Evolutionary conservation across 2,888 invertebrate genomes (phyloP).

Genomic region (Sclerodermus sp.): DNA sequence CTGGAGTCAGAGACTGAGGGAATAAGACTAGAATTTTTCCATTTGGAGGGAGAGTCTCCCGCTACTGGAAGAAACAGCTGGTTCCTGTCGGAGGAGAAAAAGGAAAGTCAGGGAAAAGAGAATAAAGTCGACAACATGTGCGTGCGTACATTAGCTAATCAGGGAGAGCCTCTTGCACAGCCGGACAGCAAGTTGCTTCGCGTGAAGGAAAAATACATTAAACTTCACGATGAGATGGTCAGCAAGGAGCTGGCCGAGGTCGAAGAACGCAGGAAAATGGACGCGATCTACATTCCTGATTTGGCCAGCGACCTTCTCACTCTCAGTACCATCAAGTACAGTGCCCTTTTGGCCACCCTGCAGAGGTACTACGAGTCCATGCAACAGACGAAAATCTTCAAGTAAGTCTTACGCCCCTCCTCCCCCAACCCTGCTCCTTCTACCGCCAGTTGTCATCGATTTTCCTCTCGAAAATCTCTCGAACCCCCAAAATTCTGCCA

Average conservation of each 20-base stretch:
- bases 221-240: slow-evolving; percentile 41
- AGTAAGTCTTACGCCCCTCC: slow-evolving; percentile 59
- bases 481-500: too few species aligned
- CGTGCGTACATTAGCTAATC: slow-evolving; percentile 33
- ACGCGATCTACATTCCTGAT: slow-evolving; percentile 46
- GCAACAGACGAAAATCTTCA: slow-evolving; percentile 60
- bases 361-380: slow-evolving; percentile 51
- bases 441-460: too few species aligned
- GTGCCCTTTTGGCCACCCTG: slow-evolving; percentile 56
- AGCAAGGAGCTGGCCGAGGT: slow-evolving; percentile 25
- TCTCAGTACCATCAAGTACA: slow-evolving; percentile 60
- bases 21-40: too few species aligned
- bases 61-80: too few species aligned
- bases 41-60: too few species aligned
- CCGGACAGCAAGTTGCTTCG: slow-evolving; percentile 27
- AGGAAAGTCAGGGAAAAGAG: too few species aligned
- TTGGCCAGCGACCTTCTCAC: slow-evolving; percentile 60
- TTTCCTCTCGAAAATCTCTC: too few species aligned
- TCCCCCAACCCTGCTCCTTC: too few species aligned
- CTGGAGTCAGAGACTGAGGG: too few species aligned
- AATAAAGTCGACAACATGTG: too few species aligned
- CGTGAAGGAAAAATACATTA: slow-evolving; percentile 45
- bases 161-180: too few species aligned
- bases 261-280: slow-evolving; percentile 23
- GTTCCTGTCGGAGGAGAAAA: too few species aligned